phyloP scores from a whole-genome alignment of 2,113 vertebrate genomes.

The Hippocampus mohnikei region DNA sequence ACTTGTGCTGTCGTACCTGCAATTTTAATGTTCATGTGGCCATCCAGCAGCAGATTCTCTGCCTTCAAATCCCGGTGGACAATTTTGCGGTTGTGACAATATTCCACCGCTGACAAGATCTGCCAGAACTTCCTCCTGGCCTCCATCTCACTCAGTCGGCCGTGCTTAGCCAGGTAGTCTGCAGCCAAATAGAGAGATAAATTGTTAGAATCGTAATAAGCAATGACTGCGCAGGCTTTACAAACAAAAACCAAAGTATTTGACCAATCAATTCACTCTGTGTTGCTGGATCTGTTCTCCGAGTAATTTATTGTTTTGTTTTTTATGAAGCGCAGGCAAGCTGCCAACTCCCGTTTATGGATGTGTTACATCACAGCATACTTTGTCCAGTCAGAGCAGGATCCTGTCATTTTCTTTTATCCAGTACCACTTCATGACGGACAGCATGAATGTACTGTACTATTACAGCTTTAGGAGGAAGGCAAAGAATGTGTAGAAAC shows the following conservation, averaged over 20 bases:
- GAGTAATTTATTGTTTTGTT: slow-evolving; percentile 27
- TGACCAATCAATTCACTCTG: neutral
- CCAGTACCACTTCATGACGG: slow-evolving; percentile 12
- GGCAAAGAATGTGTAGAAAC: slow-evolving; percentile 1
- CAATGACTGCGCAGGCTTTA: neutral
- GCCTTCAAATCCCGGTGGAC: slow-evolving; percentile 97
- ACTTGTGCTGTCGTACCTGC: slow-evolving; percentile 77
- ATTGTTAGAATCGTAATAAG: neutral
- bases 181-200: slow-evolving; percentile 32
- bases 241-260: slow-evolving; percentile 6
- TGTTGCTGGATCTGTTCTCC: neutral
- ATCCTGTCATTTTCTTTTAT: slow-evolving; percentile 14
- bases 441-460: slow-evolving; percentile 1
- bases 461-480: slow-evolving; percentile 21
- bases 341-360: slow-evolving; percentile 31
- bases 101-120: slow-evolving; percentile 93
- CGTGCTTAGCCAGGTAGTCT: slow-evolving; percentile 97
- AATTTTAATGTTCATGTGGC: slow-evolving; percentile 98
- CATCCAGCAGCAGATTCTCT: slow-evolving; percentile 92
- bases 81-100: slow-evolving; percentile 89
- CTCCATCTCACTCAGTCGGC: slow-evolving; percentile 88
- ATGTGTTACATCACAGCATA: slow-evolving; percentile 26
- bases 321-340: slow-evolving; percentile 23
- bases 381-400: slow-evolving; percentile 24
- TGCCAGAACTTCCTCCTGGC: slow-evolving; percentile 97